phyloP scores from a whole-genome alignment of 1,140 invertebrate genomes.

The Saccostrea echinata region DNA sequence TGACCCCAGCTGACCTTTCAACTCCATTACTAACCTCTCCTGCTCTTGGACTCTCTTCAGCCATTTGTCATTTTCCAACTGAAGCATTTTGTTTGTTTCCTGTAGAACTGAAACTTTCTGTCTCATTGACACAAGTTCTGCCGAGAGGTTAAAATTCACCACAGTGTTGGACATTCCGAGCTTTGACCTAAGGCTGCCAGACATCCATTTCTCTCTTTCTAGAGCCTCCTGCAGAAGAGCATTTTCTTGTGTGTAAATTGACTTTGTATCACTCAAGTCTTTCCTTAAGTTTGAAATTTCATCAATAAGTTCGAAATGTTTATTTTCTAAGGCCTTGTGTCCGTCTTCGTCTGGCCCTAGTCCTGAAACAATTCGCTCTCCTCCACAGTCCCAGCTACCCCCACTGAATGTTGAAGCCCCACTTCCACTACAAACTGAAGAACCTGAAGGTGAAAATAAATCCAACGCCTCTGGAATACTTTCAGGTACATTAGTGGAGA shows the following conservation, averaged over 20 bases:
- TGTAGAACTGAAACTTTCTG: constrained; percentile 63
- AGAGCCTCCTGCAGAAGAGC: constrained; percentile 70
- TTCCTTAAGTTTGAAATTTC: constrained; percentile 67
- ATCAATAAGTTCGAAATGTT: constrained; percentile 69
- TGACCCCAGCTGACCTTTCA: constrained; percentile 59
- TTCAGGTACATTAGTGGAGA: background rate
- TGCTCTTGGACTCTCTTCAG: constrained; percentile 69
- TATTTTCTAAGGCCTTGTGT: constrained; percentile 54
- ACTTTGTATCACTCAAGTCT: constrained; percentile 72
- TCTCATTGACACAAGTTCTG: constrained; percentile 46
- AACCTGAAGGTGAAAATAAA: background rate
- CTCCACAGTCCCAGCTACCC: constrained; percentile 37
- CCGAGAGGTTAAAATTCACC: constrained; percentile 32
- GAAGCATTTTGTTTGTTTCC: constrained; percentile 69
- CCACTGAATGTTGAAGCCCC: background rate
- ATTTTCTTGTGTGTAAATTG: constrained; percentile 72
- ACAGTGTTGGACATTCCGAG: constrained; percentile 38
- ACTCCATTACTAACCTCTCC: constrained; percentile 66
- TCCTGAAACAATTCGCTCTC: constrained; percentile 56
- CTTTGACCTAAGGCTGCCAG: constrained; percentile 4
- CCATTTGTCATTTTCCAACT: constrained; percentile 69
- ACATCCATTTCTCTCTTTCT: constrained; percentile 62
- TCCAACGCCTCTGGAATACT: background rate
- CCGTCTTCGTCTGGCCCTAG: constrained; percentile 55
- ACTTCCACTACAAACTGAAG: background rate